Evolutionary conservation across 2,113 vertebrate species (phyloP), one percentile per base, ranked within the genome.

Genomic region (Alouatta palliata): DNA sequence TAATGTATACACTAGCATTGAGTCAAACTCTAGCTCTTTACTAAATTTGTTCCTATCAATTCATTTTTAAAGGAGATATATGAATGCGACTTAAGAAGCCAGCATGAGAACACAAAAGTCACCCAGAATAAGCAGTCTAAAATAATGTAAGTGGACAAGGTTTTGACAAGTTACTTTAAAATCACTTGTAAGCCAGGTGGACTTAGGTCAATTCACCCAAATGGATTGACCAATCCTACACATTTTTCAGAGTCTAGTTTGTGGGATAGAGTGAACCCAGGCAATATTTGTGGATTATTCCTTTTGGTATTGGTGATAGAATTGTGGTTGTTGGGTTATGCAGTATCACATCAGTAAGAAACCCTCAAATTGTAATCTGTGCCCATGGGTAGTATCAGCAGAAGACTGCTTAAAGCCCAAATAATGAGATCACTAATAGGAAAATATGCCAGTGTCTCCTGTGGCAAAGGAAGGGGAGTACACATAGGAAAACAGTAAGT

Each of bases 1-100:
- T 5, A 10, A 45, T 0, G 21, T 25, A 8, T 8, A 7, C 2
- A 0, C 8, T 4, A 45, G 75, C 83, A 4, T 13, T 4, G 6
- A 16, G 20, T 30, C 49, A 30, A 1, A 43, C 49, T 77, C 40
- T 4, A 6, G 77, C 23, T 45, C 79, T 32, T 27, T 16, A 17
- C 19, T 25, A 1, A 3, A 1, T 61, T 32, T 8, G 23, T 25
- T n/a, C 54, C 11, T 61, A 9, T 61, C 35, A 3, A 14, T 87
- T 37, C 0, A 66, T 40, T 21, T 68, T 21, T 9, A 43, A 56
- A 86, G 86, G 43, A 58, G 52, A 45, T 5, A 3, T 4, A 35
- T 8, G 2, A 35, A 68, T 5, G 23, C 2, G 25, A 20, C 27
- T 10, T 21, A 9, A 45, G 16, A 37, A 76, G 35, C 47, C 93